Conservation (phyloP, 2,888 invertebrate genomes). For the Galerucella nymphaeae region DNA sequence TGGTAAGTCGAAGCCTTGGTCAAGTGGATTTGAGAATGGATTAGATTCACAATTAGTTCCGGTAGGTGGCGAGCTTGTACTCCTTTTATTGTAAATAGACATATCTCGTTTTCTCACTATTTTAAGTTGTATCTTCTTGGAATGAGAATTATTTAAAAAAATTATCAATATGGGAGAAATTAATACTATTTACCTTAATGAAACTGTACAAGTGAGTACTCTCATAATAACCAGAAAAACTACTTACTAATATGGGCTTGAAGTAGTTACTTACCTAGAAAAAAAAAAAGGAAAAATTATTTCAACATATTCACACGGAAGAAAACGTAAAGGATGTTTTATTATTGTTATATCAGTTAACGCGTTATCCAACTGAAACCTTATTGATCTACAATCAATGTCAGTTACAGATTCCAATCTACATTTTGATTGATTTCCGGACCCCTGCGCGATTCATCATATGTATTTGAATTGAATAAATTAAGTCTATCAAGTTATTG, state of each 20-base stretch:
- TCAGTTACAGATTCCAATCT: constrained; percentile 50
- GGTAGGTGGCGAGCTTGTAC: too few relatives aligned
- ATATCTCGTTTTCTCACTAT: too few relatives aligned
- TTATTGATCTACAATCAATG: constrained; percentile 53
- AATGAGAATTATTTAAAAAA: too few relatives aligned
- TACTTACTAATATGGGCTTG: background rate
- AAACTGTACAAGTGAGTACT: too few relatives aligned
- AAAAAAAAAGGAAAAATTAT: background rate
- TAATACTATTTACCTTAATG: too few relatives aligned
- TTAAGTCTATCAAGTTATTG: background rate
- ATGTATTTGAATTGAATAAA: background rate
- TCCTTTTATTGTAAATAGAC: too few relatives aligned
- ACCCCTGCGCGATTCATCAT: constrained; percentile 52
- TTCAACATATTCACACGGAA: background rate
- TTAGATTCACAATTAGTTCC: too few relatives aligned
- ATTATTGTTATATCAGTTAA: constrained; percentile 33
- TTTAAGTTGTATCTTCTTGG: too few relatives aligned
- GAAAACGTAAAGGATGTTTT: background rate
- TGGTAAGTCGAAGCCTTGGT: too few relatives aligned
- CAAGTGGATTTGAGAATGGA: too few relatives aligned
- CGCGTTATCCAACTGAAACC: constrained; percentile 49
- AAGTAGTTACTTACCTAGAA: constrained; percentile 33
- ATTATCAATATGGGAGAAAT: too few relatives aligned
- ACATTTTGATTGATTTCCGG: constrained; percentile 53
- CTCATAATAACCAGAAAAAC: background rate